Percentiles rank a stretch among this genome's conserved stretches.
phyloP scores from a whole-genome alignment of 2,797 vertebrate species.

The Pangasius macronema region DNA sequence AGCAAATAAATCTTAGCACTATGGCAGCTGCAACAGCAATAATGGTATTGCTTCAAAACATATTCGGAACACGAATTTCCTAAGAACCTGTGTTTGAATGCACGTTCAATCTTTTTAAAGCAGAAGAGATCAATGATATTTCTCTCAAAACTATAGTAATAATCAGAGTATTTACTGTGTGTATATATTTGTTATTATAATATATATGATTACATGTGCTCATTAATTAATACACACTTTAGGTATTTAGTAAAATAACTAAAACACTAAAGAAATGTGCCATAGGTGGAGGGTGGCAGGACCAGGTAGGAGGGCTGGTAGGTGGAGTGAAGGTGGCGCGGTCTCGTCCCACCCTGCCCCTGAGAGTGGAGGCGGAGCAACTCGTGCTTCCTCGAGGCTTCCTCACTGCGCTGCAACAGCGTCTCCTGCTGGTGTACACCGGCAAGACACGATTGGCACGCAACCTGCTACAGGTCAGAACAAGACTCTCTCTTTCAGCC shows the following conservation, averaged over 20 bases:
- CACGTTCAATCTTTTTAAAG: no score
- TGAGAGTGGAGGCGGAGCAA: constrained; percentile 84
- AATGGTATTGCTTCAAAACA: neutral
- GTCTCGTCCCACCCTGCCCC: constrained; percentile 80
- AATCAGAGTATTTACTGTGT: no score
- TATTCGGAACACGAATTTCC: neutral
- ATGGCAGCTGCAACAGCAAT: neutral
- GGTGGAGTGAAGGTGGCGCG: constrained; percentile 89
- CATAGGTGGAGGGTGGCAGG: constrained; percentile 95
- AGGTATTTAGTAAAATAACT: neutral
- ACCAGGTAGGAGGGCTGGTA: constrained; percentile 92
- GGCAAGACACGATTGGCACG: constrained; percentile 93
- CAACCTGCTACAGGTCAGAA: constrained; percentile 91
- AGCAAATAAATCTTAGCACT: neutral
- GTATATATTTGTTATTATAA: no score
- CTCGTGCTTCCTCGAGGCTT: constrained; percentile 76
- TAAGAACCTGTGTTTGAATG: neutral
- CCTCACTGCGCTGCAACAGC: constrained; percentile 77
- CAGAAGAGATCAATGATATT: no score
- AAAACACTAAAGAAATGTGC: neutral
- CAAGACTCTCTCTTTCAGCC: neutral
- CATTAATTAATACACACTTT: neutral
- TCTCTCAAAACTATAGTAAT: no score
- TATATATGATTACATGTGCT: neutral
- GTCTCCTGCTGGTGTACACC: constrained; percentile 91